Conservation (phyloP, 2,888 invertebrate species). For the Acheta domesticus region DNA sequence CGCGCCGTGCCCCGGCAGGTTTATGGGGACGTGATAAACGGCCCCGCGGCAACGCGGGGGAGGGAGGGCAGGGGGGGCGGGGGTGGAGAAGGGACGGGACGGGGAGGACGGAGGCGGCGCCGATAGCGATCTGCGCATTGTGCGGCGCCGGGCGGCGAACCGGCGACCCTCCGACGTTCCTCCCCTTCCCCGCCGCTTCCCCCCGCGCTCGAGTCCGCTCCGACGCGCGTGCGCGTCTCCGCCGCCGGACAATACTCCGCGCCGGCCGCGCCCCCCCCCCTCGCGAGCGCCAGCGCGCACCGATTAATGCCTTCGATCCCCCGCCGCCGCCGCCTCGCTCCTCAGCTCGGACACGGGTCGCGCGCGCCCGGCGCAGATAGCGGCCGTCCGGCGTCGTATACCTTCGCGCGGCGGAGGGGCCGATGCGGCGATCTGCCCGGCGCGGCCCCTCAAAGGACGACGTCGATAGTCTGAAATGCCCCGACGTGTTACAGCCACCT, state of each 20-base stretch:
- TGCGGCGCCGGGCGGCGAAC: conserved; percentile 11
- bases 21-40: conserved; percentile 9
- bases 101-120: not conserved
- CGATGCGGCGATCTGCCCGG: not conserved
- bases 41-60: not conserved
- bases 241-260: not conserved
- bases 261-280: not conserved
- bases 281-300: not conserved
- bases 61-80: not conserved
- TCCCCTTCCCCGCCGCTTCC: not conserved
- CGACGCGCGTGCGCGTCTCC: not conserved
- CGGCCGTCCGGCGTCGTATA: not conserved
- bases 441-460: not conserved
- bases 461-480: not conserved
- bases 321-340: not conserved
- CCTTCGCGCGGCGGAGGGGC: not conserved
- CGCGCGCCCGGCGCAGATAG: not conserved
- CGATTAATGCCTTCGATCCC: conserved; percentile 18
- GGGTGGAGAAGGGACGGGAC: not conserved
- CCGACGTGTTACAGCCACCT: not conserved
- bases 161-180: conserved; percentile 5
- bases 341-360: not conserved
- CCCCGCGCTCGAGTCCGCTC: not conserved
- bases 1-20: conserved; percentile 3
- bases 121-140: conserved; percentile 12